phyloP scores from a whole-genome alignment of 2,113 vertebrate genomes.

The Hipposideros armiger region DNA sequence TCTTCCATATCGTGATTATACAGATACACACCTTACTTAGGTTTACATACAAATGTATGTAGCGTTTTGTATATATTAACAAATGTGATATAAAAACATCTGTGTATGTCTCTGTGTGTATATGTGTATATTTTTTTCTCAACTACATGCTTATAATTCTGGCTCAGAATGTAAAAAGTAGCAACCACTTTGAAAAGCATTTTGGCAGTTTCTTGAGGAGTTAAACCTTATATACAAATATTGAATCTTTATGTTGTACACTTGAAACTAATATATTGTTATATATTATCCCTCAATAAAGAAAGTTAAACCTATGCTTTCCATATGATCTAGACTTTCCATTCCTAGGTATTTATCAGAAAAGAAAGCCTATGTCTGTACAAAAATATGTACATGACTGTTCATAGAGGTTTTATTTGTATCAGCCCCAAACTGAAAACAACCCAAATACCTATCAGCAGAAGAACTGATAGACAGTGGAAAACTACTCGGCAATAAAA shows the following conservation, averaged over 20 bases:
- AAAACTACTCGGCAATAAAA: background rate
- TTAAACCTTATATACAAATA: background rate
- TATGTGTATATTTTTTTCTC: background rate
- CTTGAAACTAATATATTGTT: background rate
- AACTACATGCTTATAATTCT: background rate
- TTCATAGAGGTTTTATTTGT: background rate
- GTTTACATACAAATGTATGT: fast-evolving
- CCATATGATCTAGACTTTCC: background rate
- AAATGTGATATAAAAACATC: background rate
- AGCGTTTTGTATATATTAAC: background rate
- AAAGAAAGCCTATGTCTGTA: background rate
- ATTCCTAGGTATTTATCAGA: background rate
- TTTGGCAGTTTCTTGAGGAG: background rate
- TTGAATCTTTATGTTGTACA: background rate
- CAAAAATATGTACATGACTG: fast-evolving
- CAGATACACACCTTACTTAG: no score
- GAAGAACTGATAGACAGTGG: background rate
- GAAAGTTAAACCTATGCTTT: background rate
- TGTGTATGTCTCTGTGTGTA: background rate
- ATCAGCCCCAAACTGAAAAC: background rate
- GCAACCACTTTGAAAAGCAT: background rate
- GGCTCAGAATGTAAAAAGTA: background rate
- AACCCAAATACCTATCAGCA: background rate
- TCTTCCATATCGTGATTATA: no score
- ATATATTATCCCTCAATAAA: background rate